Evolutionary conservation across 2,888 invertebrate species (phyloP), one percentile per base, ranked within the genome.

Genomic region (Rosalia funebris): DNA sequence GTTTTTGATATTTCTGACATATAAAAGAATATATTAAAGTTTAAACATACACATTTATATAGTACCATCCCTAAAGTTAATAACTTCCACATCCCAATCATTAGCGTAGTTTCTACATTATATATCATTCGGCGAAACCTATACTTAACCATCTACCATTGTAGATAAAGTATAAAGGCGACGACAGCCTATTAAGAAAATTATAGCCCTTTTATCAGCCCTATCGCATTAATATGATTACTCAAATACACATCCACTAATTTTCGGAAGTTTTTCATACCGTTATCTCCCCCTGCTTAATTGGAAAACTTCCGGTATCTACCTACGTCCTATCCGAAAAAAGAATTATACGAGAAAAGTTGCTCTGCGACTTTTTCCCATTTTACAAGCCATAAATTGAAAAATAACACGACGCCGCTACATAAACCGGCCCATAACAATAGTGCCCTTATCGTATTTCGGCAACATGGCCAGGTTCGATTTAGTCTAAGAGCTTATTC

Each of bases 351-450:
- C 31, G 37, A 48, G 41, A 48, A 48, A 57, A 46, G 48, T 37
- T 37, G n/a, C 45, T 36, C 16, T 36, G 36, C 20, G 39, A 54
- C 53, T 47, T 41, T 32, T 54, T 34, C 45, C 55, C 12, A 59
- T 62, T 69, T 68, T 69, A 70, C 67, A 65, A 66, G 68, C 67
- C 50, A 71, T 74, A 75, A 74, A 75, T 75, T 73, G 75, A 75
- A 75, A 75, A 75, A 75, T 74, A 75, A 75, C 73, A 74, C 60
- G 57, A 55, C 63, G 66, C 64, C 60, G 66, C 66, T 72, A 69
- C 71, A 68, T 71, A 72, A 72, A 72, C 70, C 66, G 57, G 55
- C 57, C 65, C 68, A 69, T 73, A 73, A 73, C 70, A 72, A 73
- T 67, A 68, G 64, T 63, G 57, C 64, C 66, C 75, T 75, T 75